Percentiles rank a stretch among this genome's conserved stretches.
These are phyloP conservation scores for Craterocephalus amniculus DNA, from an alignment of 2,797 vertebrate species.

Conservation along the genomic window DNA sequence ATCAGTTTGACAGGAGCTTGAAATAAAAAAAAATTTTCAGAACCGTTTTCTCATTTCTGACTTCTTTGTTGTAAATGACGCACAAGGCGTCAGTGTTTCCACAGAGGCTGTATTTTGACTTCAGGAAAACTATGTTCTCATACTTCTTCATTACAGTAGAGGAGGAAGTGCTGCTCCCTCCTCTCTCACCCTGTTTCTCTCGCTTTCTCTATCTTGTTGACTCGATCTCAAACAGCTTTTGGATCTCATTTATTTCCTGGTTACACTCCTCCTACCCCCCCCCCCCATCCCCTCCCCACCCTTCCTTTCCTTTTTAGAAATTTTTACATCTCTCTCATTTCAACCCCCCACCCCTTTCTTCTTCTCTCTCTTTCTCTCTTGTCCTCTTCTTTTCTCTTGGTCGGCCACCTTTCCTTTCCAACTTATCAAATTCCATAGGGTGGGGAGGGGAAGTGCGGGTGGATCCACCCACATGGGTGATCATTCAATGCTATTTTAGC, in stretches of 20 bases:
- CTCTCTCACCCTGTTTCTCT: constrained; percentile 24
- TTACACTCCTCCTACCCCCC: constrained; percentile 32
- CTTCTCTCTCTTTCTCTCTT: too few relatives aligned
- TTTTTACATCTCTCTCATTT: constrained; percentile 49
- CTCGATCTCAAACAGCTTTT: constrained; percentile 69
- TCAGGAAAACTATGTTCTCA: constrained; percentile 3
- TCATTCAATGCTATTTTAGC: constrained; percentile 75
- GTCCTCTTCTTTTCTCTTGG: constrained; percentile 47
- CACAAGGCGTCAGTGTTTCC: constrained; percentile 10
- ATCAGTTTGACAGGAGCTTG: background rate
- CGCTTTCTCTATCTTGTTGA: constrained; percentile 60
- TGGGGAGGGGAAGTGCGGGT: constrained; percentile 60
- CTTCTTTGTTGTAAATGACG: background rate
- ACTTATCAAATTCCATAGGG: constrained; percentile 75
- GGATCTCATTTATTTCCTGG: constrained; percentile 69
- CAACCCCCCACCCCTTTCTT: constrained; percentile 1
- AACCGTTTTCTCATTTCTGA: background rate
- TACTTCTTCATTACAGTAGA: constrained; percentile 30
- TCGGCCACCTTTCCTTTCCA: constrained; percentile 62
- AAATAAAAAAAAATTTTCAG: background rate
- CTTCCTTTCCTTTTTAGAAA: constrained; percentile 34
- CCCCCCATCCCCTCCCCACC: constrained; percentile 19
- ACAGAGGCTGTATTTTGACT: constrained; percentile 14
- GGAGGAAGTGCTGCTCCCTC: constrained; percentile 46
- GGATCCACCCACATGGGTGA: constrained; percentile 74